These are phyloP conservation scores for Natrix natrix DNA, from an alignment of 2,797 vertebrate genomes.

Conservation along the genomic window DNA sequence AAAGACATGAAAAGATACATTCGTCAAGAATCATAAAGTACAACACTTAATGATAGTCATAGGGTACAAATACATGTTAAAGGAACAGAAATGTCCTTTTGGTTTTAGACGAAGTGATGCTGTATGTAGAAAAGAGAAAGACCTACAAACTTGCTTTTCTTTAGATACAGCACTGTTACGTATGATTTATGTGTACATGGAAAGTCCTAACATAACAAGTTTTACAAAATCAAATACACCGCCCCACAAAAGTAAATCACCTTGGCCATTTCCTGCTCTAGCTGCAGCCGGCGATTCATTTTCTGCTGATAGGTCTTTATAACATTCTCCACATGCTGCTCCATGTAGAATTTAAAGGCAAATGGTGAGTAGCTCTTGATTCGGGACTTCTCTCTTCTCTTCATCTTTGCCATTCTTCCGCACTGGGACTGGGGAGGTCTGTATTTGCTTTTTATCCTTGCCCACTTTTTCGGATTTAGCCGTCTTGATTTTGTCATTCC, in stretches of 20 bases:
- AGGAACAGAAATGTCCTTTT: neutral
- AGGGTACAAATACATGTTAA: neutral
- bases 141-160: neutral
- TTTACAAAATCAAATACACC: slow-evolving; percentile 5
- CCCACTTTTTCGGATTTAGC: slow-evolving; percentile 81
- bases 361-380: slow-evolving; percentile 98
- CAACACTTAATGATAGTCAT: too few relatives aligned
- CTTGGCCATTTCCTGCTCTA: slow-evolving; percentile 99
- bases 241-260: slow-evolving; percentile 63
- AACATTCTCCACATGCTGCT: slow-evolving; percentile 97
- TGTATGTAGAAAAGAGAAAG: neutral
- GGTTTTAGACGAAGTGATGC: neutral
- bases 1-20: too few relatives aligned
- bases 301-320: slow-evolving; percentile 98
- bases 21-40: too few relatives aligned
- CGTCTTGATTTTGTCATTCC: slow-evolving; percentile 81
- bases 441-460: slow-evolving; percentile 98
- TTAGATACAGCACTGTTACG: neutral
- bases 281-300: slow-evolving; percentile 88
- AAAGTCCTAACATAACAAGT: neutral
- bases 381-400: slow-evolving; percentile 94
- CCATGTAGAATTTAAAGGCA: slow-evolving; percentile 99
- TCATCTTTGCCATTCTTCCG: slow-evolving; percentile 89
- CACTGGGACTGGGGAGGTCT: slow-evolving; percentile 93
- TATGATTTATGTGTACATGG: neutral